Conservation (phyloP, 2,113 vertebrate genomes). For the Ptilonorhynchus violaceus region DNA sequence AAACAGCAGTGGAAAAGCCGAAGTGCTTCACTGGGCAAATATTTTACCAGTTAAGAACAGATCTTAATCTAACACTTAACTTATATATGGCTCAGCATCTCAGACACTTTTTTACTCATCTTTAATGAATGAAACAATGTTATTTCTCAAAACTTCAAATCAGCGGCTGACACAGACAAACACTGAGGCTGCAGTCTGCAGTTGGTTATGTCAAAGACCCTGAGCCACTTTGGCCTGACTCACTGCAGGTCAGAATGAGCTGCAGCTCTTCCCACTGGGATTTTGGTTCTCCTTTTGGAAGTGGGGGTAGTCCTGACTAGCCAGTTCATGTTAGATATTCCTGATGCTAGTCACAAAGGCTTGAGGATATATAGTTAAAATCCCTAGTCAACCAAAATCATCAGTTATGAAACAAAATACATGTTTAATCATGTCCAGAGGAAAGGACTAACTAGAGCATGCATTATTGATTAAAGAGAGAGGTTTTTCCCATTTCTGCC, state of each 20-base stretch:
- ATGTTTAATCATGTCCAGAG: constrained; percentile 70
- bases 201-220: neutral
- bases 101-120: neutral
- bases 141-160: neutral
- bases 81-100: neutral
- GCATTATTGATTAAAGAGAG: constrained; percentile 71
- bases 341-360: constrained; percentile 27
- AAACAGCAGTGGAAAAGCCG: accelerated
- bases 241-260: neutral
- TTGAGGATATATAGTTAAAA: constrained; percentile 60
- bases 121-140: neutral
- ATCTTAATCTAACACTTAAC: neutral
- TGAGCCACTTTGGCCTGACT: neutral
- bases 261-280: neutral
- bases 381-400: constrained; percentile 66
- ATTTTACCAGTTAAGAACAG: neutral
- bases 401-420: constrained; percentile 70
- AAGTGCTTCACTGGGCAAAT: neutral
- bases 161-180: neutral
- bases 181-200: neutral
- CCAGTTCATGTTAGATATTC: constrained; percentile 47
- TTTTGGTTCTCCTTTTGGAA: neutral
- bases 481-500: constrained; percentile 27
- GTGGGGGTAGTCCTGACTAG: constrained; percentile 1
- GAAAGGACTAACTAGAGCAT: constrained; percentile 70